phyloP scores from a whole-genome alignment of 2,113 vertebrate species.

The Nothocercus julius region DNA sequence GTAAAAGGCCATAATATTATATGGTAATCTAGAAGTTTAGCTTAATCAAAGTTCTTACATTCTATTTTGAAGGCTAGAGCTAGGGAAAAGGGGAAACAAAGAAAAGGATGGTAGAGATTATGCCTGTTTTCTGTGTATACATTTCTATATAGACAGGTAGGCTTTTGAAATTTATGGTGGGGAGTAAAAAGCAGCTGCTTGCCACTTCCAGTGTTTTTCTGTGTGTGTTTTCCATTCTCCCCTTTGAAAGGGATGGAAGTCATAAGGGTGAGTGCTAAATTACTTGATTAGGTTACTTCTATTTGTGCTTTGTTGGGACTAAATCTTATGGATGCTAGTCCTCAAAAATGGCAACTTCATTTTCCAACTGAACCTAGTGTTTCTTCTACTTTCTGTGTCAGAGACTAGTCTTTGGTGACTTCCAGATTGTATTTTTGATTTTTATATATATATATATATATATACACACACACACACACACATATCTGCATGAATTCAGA shows the following conservation, averaged over 20 bases:
- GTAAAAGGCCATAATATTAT: background rate
- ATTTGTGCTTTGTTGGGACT: background rate
- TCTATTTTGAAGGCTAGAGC: background rate
- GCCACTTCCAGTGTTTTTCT: background rate
- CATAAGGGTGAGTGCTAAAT: background rate
- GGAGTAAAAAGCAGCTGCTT: background rate
- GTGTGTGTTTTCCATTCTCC: background rate
- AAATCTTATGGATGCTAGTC: background rate
- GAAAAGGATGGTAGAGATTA: background rate
- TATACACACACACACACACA: background rate
- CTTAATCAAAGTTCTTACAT: background rate
- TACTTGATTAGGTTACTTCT: background rate
- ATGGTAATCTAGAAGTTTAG: background rate
- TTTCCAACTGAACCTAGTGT: background rate
- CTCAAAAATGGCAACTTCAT: background rate
- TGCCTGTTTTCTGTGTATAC: background rate
- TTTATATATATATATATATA: too few relatives aligned
- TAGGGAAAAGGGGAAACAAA: background rate
- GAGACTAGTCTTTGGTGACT: background rate
- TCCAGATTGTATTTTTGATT: constrained; percentile 6
- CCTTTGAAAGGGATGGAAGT: background rate
- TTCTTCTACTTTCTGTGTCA: background rate
- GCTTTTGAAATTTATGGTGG: background rate
- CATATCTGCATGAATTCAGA: constrained; percentile 12
- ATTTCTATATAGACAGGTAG: background rate